These are phyloP conservation scores for Rallus crepitans DNA, from an alignment of 2,797 vertebrate species.

Conservation along the genomic window DNA sequence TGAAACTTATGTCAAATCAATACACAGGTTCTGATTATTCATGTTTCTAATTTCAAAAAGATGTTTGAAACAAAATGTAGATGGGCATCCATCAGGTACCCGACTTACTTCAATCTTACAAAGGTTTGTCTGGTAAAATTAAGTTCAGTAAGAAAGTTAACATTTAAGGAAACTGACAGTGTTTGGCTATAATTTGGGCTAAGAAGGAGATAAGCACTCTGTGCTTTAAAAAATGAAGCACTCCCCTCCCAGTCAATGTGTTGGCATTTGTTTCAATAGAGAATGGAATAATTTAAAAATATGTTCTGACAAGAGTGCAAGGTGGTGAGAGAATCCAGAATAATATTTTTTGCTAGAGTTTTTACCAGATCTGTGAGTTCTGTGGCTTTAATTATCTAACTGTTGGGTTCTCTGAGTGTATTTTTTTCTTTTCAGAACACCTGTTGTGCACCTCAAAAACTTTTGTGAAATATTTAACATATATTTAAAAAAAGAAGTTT, in stretches of 20 bases:
- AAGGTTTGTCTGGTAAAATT: background rate
- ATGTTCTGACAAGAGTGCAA: background rate
- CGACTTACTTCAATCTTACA: background rate
- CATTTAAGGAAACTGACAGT: background rate
- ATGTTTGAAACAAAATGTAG: background rate
- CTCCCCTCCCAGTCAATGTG: rapidly evolving
- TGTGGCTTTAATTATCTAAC: background rate
- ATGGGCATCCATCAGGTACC: rapidly evolving
- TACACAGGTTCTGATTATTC: rapidly evolving
- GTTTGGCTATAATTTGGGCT: background rate
- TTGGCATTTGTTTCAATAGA: background rate
- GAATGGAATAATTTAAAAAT: background rate
- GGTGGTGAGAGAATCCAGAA: background rate
- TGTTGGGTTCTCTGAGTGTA: background rate
- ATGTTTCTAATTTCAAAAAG: background rate
- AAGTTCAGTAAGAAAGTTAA: background rate
- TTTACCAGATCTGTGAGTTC: background rate
- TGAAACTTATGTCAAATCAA: background rate
- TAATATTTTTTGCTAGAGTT: background rate
- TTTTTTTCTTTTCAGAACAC: background rate
- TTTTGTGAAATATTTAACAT: background rate
- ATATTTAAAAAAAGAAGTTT: background rate
- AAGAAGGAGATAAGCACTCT: background rate
- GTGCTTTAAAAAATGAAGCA: background rate
- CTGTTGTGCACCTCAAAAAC: background rate